Evolutionary conservation across 1,140 invertebrate genomes (phyloP), one percentile per base, ranked within the genome.

Genomic region (Magallana ariakensis): DNA sequence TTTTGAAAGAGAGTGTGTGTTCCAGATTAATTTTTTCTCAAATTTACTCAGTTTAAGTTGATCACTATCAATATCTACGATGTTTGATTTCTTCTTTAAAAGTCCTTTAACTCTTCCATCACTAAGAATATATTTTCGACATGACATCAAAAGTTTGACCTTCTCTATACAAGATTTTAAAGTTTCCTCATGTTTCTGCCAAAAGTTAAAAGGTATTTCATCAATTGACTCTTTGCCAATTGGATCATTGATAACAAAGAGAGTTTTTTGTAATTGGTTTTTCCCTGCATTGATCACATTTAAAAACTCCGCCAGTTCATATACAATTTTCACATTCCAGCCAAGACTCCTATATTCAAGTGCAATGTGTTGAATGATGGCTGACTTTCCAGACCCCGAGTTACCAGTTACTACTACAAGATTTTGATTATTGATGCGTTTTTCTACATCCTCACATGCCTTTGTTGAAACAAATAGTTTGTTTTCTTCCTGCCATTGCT

Each of bases 341-440:
- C 33, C 33, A 6, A 1, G 58, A 62, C 19, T 19, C 13, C 19
- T 62, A 62, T 62, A 15, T 19, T 62, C 15, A 19, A 62, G 58
- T 62, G 58, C 58, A 62, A 62, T 62, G 19, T 62, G 58, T 15
- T 62, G 58, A 62, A 62, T 62, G 19, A 62, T 62, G 15, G 58
- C 58, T 1, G 58, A 62, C 19, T 62, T 62, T 7, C 58, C 58
- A 62, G 58, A 62, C 19, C 58, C 58, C 16, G 58, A 62, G 19
- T 62, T 62, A n/a, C 58, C 58, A 15, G 19, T 16, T 0, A 62
- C 58, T 62, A 16, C 15, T 15, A 62, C 58, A n/a, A 62, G 1
- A 19, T 62, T 62, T 7, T 62, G 16, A 62, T 7, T 62, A 15
- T 62, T n/a, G 19, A 62, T 5, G 15, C 19, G 16, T 62, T 62